Base-by-base conservation (phyloP, 2,888 invertebrate species). In the Drosophila mimica region DNA sequence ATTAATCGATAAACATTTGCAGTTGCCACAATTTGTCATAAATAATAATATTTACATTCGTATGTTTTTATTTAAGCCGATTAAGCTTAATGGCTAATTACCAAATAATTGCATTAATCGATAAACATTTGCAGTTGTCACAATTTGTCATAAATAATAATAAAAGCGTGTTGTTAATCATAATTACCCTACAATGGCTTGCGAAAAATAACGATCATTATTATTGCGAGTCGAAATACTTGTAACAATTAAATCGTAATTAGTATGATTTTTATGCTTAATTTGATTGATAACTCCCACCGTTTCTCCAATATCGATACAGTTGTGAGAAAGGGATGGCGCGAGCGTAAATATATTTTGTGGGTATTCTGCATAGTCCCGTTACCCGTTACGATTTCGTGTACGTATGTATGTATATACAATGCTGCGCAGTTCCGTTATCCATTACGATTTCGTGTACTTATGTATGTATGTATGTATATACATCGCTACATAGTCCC, bases 81-180 rank as follows among this genome's bases (percentile, higher is more conserved):
- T 25, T 46, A 25, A 25, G 46, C 46, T 5, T 5, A 33, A 9
- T n/a, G n/a, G 70, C n/a, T 40, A 53, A 59, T 70, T 36, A 4
- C 49, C 2, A 43, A 51, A 62, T 43, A 54, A 38, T 38, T 36
- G 36, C 28, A n/a, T 17, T 11, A 54, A 54, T 28, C 54, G 25
- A 28, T 54, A 36, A 36, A 36, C 36, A 61, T 36, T 28, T 31
- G 13, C 25, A 49, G n/a, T 25, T 28, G 17, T 9, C 36, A 34
- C 13, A 51, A 34, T 43, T 34, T 5, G 15, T 28, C 11, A 53
- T 13, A 9, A 20, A 49, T 25, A 2, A 31, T 28, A 13, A 33
- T 15, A 31, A 43, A 31, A 36, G n/a, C 48, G 30, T 38, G 68
- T 54, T 54, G n/a, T 34, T 34, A 33, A 53, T 59, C 25, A 34